A percentile compares a stretch with the other conserved stretches of the same genome.
These are phyloP conservation scores for Leucopternis melanops DNA, from an alignment of 2,113 vertebrate species.

Conservation along the genomic window DNA sequence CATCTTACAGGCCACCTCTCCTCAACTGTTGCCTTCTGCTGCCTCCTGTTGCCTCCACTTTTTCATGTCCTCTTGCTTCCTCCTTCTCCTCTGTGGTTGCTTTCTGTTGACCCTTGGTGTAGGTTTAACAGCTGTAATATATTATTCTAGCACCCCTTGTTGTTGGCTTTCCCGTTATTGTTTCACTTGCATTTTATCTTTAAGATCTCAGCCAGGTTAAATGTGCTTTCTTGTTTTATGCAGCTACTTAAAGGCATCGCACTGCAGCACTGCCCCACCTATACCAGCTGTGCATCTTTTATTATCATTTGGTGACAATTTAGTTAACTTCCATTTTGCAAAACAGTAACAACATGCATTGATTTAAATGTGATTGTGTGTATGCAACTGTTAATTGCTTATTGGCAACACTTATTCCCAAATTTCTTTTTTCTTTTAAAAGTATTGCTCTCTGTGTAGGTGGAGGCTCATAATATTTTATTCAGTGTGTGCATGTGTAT, in stretches of 20 bases:
- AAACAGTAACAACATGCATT: neutral
- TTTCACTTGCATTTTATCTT: slow-evolving; percentile 69
- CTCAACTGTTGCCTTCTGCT: too few species aligned
- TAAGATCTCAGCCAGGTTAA: slow-evolving; percentile 49
- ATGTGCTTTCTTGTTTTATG: slow-evolving; percentile 50
- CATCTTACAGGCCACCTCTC: too few species aligned
- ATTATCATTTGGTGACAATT: neutral
- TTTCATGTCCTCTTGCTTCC: too few species aligned
- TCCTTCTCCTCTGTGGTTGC: too few species aligned
- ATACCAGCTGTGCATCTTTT: neutral
- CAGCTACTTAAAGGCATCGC: neutral
- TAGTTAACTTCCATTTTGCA: neutral
- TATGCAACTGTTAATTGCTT: neutral
- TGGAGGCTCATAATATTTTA: neutral
- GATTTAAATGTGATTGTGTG: neutral
- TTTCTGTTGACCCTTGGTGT: too few species aligned
- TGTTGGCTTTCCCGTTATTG: slow-evolving; percentile 79
- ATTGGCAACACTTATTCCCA: neutral
- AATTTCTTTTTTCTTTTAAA: neutral
- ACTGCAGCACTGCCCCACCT: neutral
- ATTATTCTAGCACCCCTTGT: slow-evolving; percentile 68
- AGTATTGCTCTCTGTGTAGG: neutral
- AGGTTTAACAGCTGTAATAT: slow-evolving; percentile 64
- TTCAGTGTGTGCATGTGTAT: neutral
- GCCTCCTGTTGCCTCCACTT: too few species aligned